Conservation (phyloP, 1,140 invertebrate species). For the Formica selysi region DNA sequence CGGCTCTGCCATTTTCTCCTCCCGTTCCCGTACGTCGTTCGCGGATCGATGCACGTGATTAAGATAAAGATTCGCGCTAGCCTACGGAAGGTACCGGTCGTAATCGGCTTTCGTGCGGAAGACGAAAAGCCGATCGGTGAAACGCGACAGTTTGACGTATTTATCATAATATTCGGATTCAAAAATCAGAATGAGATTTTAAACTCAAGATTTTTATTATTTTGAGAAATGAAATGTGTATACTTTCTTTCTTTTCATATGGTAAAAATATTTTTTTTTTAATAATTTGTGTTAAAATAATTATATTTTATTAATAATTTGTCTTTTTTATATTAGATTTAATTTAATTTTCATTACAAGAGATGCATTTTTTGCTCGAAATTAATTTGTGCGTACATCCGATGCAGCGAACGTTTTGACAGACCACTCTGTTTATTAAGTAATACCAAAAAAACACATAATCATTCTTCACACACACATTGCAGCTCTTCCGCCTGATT, state of each 20-base stretch:
- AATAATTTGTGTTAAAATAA: too few species aligned
- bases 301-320: too few species aligned
- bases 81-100: neutral
- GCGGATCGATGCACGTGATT: slow-evolving; percentile 42
- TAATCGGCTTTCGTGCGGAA: slow-evolving; percentile 33
- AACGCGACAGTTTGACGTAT: slow-evolving; percentile 18
- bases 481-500: neutral
- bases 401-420: neutral
- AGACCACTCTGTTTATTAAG: slow-evolving; percentile 19
- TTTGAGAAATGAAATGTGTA: neutral
- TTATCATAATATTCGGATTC: slow-evolving; percentile 45
- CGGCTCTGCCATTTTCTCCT: neutral
- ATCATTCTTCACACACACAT: slow-evolving; percentile 3
- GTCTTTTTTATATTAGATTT: neutral
- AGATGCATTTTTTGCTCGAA: neutral
- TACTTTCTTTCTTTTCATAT: too few species aligned
- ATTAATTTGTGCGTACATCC: slow-evolving; percentile 32
- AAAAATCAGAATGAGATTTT: neutral
- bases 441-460: slow-evolving; percentile 5
- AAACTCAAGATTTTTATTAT: slow-evolving; percentile 13
- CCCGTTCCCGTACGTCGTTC: neutral
- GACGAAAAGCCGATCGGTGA: slow-evolving; percentile 7
- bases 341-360: slow-evolving; percentile 18
- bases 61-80: slow-evolving; percentile 54
- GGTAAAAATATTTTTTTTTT: too few species aligned